A percentile compares a stretch with the other conserved stretches of the same genome.
phyloP scores from a whole-genome alignment of 37 sponge, comb jelly and placozoan genomes.

The Lycopodina hypogea region DNA sequence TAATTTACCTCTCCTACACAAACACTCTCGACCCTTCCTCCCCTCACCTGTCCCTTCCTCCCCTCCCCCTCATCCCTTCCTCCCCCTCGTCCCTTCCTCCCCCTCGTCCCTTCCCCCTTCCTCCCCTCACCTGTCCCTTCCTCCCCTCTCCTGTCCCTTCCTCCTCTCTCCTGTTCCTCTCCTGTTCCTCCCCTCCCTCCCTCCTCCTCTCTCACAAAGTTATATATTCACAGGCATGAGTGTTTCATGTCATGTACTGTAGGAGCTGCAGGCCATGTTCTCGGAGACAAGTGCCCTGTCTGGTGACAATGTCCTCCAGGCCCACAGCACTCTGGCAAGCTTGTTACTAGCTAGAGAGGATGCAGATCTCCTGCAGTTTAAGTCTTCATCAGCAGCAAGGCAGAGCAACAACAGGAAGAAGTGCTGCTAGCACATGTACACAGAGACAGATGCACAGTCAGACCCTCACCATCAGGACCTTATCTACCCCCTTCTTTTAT shows the following conservation, averaged over 20 bases:
- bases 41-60: neutral
- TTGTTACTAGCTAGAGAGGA: conserved; percentile 50
- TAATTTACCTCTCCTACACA: neutral
- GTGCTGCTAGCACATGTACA: neutral
- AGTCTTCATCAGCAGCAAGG: neutral
- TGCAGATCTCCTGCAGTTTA: conserved; percentile 18
- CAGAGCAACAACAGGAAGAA: no score
- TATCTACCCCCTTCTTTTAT: no score
- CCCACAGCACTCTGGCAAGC: conserved; percentile 46
- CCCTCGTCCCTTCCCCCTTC: neutral
- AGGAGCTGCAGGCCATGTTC: conserved; percentile 50
- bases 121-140: no score
- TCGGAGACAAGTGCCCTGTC: conserved; percentile 66
- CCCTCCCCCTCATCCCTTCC: no score
- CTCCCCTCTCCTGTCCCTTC: no score
- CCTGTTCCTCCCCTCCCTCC: no score
- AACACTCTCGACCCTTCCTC: no score
- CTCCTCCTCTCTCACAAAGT: no score
- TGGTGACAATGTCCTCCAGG: conserved; percentile 51
- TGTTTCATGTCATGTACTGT: neutral
- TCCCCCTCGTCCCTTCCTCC: neutral
- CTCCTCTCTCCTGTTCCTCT: no score
- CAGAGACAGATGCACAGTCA: neutral
- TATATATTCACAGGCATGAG: no score
- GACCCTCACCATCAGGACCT: no score